Evolutionary conservation across 2,888 invertebrate genomes (phyloP).

Genomic region (Spodoptera exigua): DNA sequence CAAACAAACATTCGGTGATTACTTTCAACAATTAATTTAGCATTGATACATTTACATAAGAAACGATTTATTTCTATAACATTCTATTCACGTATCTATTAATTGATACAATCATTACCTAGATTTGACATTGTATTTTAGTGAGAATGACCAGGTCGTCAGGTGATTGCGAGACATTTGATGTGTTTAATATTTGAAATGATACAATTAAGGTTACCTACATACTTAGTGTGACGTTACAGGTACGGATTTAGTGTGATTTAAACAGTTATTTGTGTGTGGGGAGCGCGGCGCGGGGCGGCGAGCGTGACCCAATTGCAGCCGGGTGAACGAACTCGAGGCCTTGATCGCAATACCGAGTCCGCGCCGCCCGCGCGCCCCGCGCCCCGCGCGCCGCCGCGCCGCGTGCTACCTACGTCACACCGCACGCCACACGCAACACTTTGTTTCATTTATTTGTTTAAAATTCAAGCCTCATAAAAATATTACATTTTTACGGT

Average conservation of each 20-base stretch:
- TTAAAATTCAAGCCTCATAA: constrained; percentile 62
- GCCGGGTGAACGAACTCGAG: constrained; percentile 87
- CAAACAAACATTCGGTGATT: constrained; percentile 23
- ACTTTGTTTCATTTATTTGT: constrained; percentile 75
- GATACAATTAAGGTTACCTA: constrained; percentile 70
- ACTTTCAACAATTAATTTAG: constrained; percentile 46
- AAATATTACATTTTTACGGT: constrained; percentile 56
- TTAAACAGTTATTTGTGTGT: constrained; percentile 84
- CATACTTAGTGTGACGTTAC: constrained; percentile 77
- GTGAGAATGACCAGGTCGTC: constrained; percentile 27
- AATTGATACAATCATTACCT: constrained; percentile 14
- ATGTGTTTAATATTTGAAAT: constrained; percentile 49
- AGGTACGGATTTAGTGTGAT: constrained; percentile 84
- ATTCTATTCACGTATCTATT: constrained; percentile 31
- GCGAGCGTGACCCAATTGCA: constrained; percentile 85
- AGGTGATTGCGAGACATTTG: constrained; percentile 33
- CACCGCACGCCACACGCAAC: constrained; percentile 64
- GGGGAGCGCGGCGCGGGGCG: constrained; percentile 75
- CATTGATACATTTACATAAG: constrained; percentile 41
- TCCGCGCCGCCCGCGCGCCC: constrained; percentile 63
- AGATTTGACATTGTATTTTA: background rate
- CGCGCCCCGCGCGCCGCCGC: constrained; percentile 44
- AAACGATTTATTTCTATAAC: constrained; percentile 33
- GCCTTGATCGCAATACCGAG: constrained; percentile 88
- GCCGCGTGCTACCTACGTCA: constrained; percentile 70